A percentile compares a stretch with the other conserved stretches of the same genome.
These are phyloP conservation scores for Ips typographus DNA, from an alignment of 1,140 invertebrate species.

Conservation along the genomic window DNA sequence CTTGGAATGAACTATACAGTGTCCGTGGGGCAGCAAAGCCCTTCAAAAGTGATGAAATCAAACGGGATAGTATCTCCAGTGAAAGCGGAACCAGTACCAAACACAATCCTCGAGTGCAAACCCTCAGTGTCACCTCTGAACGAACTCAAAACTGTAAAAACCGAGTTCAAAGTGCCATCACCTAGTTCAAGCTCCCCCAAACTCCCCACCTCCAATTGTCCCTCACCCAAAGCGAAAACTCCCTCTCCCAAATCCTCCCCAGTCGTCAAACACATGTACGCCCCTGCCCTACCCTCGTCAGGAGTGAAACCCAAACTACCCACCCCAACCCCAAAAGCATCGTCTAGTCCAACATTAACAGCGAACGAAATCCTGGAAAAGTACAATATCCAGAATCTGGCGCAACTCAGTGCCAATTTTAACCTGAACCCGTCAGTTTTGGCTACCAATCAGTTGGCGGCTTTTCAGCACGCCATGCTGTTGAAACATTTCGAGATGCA, in stretches of 20 bases:
- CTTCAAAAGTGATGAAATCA: conserved; percentile 24
- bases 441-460: conserved; percentile 41
- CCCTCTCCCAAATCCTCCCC: conserved; percentile 40
- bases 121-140: conserved; percentile 24
- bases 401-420: conserved; percentile 48
- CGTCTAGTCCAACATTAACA: conserved; percentile 25
- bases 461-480: conserved; percentile 48
- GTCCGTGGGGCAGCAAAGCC: conserved; percentile 42
- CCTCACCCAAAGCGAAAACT: conserved; percentile 20
- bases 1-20: conserved; percentile 51
- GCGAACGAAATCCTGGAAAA: conserved; percentile 50
- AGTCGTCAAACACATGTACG: conserved; percentile 38
- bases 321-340: conserved; percentile 7
- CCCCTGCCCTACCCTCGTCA: conserved; percentile 8
- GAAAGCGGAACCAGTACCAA: conserved; percentile 29
- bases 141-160: conserved; percentile 28
- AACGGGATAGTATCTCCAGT: conserved; percentile 32
- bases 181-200: conserved; percentile 24
- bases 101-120: conserved; percentile 15
- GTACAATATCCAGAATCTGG: conserved; percentile 51
- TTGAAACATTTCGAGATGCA: conserved; percentile 48
- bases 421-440: conserved; percentile 43
- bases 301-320: conserved; percentile 4
- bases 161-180: conserved; percentile 29
- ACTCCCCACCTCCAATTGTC: conserved; percentile 11